These are phyloP conservation scores for Microctenopoma steveboyesi DNA, from an alignment of 2,797 vertebrate genomes.

Conservation along the genomic window DNA sequence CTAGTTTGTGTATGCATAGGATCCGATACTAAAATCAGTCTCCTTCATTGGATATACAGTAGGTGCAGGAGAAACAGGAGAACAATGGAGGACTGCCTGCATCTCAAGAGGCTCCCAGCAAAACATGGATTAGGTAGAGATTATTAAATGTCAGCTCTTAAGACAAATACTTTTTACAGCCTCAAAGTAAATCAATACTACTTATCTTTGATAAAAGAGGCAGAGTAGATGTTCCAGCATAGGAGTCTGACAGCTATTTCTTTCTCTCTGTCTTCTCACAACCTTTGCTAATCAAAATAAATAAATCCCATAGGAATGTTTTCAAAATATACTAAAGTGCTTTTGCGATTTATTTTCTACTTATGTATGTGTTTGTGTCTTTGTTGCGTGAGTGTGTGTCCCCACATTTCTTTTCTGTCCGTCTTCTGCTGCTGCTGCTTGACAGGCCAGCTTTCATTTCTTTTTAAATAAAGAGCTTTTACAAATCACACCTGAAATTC, in stretches of 20 bases:
- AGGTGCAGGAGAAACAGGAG: conserved; percentile 55
- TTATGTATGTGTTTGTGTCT: conserved; percentile 48
- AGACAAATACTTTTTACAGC: conserved; percentile 85
- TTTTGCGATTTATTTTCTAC: conserved; percentile 30
- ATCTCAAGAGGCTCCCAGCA: conserved; percentile 76
- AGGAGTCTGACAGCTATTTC: conserved; percentile 68
- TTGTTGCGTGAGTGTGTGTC: conserved; percentile 8
- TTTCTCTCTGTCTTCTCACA: conserved; percentile 48
- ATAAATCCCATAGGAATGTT: conserved; percentile 55
- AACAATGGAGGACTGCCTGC: conserved; percentile 69
- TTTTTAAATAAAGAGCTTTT: conserved; percentile 25
- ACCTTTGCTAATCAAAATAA: conserved; percentile 70
- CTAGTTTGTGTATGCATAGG: conserved; percentile 3
- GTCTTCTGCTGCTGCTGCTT: conserved; percentile 7
- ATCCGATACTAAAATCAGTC: conserved; percentile 37
- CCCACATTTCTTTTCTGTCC: conserved; percentile 1
- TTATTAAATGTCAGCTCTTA: conserved; percentile 88
- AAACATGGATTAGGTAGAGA: conserved; percentile 83
- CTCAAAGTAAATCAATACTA: conserved; percentile 86
- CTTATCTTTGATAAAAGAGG: conserved; percentile 87
- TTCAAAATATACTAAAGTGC: conserved; percentile 41
- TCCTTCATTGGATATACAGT: conserved; percentile 64
- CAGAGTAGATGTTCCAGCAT: conserved; percentile 73
- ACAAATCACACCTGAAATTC: conserved; percentile 48
- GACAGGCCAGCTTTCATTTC: conserved; percentile 24